Percentiles rank a stretch among this genome's conserved stretches.
Conservation (phyloP, 2,113 vertebrate genomes). For the Ovibos moschatus region DNA sequence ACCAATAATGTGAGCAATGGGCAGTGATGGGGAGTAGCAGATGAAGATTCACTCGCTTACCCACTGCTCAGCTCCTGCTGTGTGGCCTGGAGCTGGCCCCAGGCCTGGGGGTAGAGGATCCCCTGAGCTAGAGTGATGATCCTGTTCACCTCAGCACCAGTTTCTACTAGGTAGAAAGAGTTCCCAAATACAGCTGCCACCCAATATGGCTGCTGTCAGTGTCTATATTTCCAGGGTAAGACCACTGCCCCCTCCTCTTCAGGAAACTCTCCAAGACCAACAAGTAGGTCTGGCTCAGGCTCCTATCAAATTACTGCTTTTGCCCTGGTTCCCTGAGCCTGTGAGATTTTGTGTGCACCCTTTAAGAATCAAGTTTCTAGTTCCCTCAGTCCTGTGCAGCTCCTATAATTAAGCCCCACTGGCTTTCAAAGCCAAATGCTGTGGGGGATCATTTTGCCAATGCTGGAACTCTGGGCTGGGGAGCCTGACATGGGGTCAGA, state of each 20-base stretch:
- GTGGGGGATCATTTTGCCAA: too few relatives aligned
- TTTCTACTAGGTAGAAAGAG: background rate
- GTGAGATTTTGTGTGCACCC: background rate
- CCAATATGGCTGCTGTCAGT: background rate
- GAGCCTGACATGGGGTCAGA: background rate
- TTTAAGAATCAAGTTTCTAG: background rate
- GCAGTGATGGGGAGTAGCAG: background rate
- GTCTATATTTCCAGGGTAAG: background rate
- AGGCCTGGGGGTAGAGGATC: background rate
- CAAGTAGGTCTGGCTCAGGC: background rate
- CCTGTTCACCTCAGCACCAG: background rate
- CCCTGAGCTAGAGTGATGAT: background rate
- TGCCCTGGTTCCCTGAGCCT: background rate
- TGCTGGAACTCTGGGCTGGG: background rate
- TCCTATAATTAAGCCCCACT: background rate
- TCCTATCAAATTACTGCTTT: background rate
- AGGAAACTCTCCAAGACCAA: background rate
- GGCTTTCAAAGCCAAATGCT: background rate
- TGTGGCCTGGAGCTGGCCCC: background rate
- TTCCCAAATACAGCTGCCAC: background rate
- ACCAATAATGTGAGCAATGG: background rate
- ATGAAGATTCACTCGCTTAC: accelerated
- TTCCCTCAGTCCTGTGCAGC: background rate
- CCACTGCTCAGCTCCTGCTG: background rate
- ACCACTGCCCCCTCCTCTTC: background rate